phyloP scores from a whole-genome alignment of 2,113 vertebrate genomes.

The Chaenocephalus aceratus region DNA sequence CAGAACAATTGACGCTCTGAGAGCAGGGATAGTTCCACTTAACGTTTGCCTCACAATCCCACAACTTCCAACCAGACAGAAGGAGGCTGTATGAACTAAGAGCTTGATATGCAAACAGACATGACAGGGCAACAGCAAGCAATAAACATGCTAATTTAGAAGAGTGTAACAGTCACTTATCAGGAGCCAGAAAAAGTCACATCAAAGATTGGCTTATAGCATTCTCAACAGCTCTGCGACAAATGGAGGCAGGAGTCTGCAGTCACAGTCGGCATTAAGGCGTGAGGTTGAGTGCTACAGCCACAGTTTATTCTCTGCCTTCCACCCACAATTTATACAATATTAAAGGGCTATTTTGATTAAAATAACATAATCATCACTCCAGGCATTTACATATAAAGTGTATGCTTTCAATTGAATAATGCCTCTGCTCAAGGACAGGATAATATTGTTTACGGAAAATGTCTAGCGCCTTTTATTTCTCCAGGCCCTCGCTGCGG shows the following conservation, averaged over 20 bases:
- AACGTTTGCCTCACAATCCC: slow-evolving; percentile 65
- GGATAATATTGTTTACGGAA: slow-evolving; percentile 65
- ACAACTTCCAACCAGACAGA: slow-evolving; percentile 77
- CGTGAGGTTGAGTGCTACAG: slow-evolving; percentile 36
- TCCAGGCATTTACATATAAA: slow-evolving; percentile 81
- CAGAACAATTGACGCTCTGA: slow-evolving; percentile 45
- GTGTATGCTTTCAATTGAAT: slow-evolving; percentile 71
- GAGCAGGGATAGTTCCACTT: slow-evolving; percentile 65
- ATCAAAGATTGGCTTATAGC: slow-evolving; percentile 62
- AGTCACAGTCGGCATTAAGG: slow-evolving; percentile 31
- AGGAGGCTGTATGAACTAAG: slow-evolving; percentile 49
- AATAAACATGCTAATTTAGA: slow-evolving; percentile 87
- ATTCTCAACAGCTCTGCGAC: slow-evolving; percentile 62
- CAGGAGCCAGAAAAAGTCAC: slow-evolving; percentile 57
- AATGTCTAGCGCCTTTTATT: slow-evolving; percentile 49
- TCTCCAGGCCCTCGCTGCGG: slow-evolving; percentile 17
- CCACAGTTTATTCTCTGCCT: slow-evolving; percentile 59
- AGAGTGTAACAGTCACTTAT: slow-evolving; percentile 78
- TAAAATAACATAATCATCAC: slow-evolving; percentile 76
- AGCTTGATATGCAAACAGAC: slow-evolving; percentile 83
- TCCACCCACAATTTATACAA: slow-evolving; percentile 73
- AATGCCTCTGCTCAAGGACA: slow-evolving; percentile 70
- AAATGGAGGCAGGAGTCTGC: slow-evolving; percentile 38
- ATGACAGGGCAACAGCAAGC: slow-evolving; percentile 76
- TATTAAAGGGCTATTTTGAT: slow-evolving; percentile 78